A percentile compares a stretch with the other conserved stretches of the same genome.
Evolutionary conservation across 2,113 vertebrate species (phyloP).

Genomic region (Vulpes lagopus): DNA sequence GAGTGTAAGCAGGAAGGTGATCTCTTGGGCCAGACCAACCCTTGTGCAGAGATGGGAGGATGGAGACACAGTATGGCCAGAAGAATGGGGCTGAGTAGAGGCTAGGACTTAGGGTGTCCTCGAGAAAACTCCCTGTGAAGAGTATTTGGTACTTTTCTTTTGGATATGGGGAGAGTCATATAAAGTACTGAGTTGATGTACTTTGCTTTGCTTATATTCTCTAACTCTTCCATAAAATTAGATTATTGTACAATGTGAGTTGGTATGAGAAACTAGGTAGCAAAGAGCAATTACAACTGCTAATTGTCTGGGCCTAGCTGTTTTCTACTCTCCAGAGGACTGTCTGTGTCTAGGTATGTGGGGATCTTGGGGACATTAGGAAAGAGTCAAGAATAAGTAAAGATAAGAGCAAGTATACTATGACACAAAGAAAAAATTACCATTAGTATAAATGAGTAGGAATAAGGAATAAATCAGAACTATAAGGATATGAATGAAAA

Average conservation of each 20-base stretch:
- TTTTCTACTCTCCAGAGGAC: neutral
- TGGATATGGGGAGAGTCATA: neutral
- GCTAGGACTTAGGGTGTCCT: neutral
- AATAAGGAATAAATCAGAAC: neutral
- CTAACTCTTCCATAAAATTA: neutral
- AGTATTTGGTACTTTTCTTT: neutral
- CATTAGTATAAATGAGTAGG: neutral
- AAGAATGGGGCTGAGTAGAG: neutral
- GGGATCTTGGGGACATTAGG: neutral
- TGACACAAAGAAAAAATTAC: neutral
- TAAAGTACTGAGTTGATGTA: neutral
- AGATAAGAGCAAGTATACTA: neutral
- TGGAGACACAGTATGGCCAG: neutral
- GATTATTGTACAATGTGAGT: neutral
- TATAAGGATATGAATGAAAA: neutral
- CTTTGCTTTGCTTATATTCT: constrained; percentile 1
- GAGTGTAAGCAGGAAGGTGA: neutral
- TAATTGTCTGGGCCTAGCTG: neutral
- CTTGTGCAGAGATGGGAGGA: neutral
- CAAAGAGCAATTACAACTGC: neutral
- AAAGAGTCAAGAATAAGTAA: neutral
- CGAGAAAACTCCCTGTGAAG: neutral
- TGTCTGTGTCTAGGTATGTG: neutral
- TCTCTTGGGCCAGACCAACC: neutral
- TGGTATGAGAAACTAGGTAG: neutral